phyloP scores from a whole-genome alignment of 2,113 vertebrate genomes.

The Callorhinus ursinus region DNA sequence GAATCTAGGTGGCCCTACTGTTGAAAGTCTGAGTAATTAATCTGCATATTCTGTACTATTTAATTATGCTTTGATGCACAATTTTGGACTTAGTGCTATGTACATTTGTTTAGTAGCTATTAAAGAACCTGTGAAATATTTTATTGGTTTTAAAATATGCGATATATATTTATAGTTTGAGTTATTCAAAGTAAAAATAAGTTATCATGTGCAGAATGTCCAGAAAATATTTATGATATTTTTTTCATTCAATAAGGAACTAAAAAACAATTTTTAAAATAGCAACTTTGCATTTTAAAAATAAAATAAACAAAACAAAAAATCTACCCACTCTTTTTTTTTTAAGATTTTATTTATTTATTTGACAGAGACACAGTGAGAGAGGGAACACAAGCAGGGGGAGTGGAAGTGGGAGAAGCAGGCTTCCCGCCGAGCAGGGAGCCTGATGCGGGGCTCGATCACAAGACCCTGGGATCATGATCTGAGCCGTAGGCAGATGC shows the following conservation, averaged over 20 bases:
- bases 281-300: background rate
- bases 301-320: slow-evolving; percentile 45
- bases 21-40: background rate
- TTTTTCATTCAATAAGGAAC: background rate
- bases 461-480: no score
- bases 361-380: no score
- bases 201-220: background rate
- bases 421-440: no score
- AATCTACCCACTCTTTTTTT: background rate
- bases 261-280: slow-evolving; percentile 16
- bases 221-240: background rate
- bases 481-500: no score
- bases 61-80: background rate
- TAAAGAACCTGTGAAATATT: background rate
- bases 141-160: background rate
- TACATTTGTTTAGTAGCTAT: background rate
- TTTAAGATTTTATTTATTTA: no score
- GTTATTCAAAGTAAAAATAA: background rate
- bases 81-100: background rate
- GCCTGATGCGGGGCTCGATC: no score
- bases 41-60: background rate
- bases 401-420: no score
- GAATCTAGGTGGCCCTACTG: background rate
- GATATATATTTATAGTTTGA: background rate
- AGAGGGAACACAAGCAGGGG: no score